Evolutionary conservation across 2,888 invertebrate genomes (phyloP).

Genomic region (Ditylenchus weischeri): DNA sequence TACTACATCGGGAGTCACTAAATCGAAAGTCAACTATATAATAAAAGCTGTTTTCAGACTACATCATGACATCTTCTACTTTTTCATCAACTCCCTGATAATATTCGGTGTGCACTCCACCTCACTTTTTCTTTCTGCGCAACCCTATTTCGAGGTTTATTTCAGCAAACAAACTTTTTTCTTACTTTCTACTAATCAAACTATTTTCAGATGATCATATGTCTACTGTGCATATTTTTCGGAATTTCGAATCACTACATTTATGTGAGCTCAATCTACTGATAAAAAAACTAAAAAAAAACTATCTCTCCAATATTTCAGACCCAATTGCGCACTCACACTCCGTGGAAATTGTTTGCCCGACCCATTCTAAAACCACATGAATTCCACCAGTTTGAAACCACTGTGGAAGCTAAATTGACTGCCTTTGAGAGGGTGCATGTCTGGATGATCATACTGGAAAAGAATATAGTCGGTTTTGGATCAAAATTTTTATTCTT

Average conservation of each 20-base stretch:
- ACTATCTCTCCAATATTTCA: too few species aligned
- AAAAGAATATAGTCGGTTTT: slow-evolving; percentile 45
- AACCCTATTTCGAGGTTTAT: slow-evolving; percentile 59
- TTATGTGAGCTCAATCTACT: slow-evolving; percentile 70
- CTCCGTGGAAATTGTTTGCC: slow-evolving; percentile 90
- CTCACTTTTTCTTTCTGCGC: slow-evolving; percentile 77
- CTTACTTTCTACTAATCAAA: slow-evolving; percentile 15
- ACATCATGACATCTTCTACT: slow-evolving; percentile 38
- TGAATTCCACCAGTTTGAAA: slow-evolving; percentile 52
- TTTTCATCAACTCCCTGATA: slow-evolving; percentile 67
- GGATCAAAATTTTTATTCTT: not conserved
- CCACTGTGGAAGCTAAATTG: slow-evolving; percentile 67
- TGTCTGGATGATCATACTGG: slow-evolving; percentile 49
- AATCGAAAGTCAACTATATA: slow-evolving; percentile 30
- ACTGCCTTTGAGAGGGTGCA: slow-evolving; percentile 92
- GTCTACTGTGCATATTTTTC: slow-evolving; percentile 77
- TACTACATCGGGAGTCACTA: too few species aligned
- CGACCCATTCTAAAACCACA: slow-evolving; percentile 66
- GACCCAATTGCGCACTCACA: slow-evolving; percentile 75
- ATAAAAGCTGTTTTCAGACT: slow-evolving; percentile 11
- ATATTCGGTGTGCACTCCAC: slow-evolving; percentile 90
- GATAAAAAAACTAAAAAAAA: not conserved
- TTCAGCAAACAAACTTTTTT: not conserved
- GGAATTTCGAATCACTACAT: slow-evolving; percentile 88
- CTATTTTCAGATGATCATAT: slow-evolving; percentile 66